Evolutionary conservation across 2,888 invertebrate species (phyloP), one percentile per base, ranked within the genome.

Genomic region (Synergus gifuensis): DNA sequence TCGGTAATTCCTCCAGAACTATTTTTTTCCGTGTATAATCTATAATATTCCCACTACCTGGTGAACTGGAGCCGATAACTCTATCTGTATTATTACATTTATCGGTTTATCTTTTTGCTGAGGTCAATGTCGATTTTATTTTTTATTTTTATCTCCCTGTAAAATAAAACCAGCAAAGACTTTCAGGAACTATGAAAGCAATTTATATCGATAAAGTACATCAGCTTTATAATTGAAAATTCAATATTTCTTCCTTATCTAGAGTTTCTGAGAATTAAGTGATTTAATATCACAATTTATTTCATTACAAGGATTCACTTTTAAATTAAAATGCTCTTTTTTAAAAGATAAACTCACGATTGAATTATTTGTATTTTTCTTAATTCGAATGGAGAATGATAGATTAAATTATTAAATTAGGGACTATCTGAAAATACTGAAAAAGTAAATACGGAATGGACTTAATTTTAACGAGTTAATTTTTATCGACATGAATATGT

Each of bases 171-270:
- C 7, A n/a, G n/a, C 8, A 54, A n/a, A 22, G 4, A 22, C 60
- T 22, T 60, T 60, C 12, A 60, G 12, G 11, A 60, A 18, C 60
- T 18, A 11, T 60, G 12, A 60, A 60, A 60, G 60, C 22, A 60
- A 22, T 60, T 22, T 22, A 22, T 60, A 22, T 60, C 60, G 22
- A 60, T 60, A 60, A 60, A 60, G 60, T 22, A 4, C 12, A n/a
- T 60, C 22, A 60, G 60, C 54, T 60, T 60, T 18, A 60, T 22
- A 60, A 60, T 60, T 22, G 22, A 60, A 60, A 60, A 60, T 8
- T 2, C 11, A 22, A 60, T 60, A 60, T 60, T 18, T 22, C 11
- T 18, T 58, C 8, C 22, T 60, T 16, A 54, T n/a, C n/a, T n/a
- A 54, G 8, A 16, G 8, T n/a, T n/a, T 2, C 5, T 18, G 11